Percentiles rank a stretch among this genome's conserved stretches.
phyloP scores from a whole-genome alignment of 2,113 vertebrate genomes.

The Coregonus clupeaformis region DNA sequence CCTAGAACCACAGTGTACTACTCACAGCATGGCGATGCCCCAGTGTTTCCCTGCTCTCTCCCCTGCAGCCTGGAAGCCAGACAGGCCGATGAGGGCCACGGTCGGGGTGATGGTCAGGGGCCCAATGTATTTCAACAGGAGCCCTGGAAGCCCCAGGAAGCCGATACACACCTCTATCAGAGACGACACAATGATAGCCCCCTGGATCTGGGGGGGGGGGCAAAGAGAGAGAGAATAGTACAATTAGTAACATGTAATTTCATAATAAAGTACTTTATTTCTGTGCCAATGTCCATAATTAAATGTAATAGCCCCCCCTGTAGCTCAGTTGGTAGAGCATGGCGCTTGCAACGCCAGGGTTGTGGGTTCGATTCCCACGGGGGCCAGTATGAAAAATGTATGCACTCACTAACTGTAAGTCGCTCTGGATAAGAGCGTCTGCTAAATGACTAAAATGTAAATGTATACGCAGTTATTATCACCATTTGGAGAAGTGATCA shows the following conservation, averaged over 20 bases:
- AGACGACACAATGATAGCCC: slow-evolving; percentile 96
- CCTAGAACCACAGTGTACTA: too few relatives aligned
- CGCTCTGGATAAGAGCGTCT: too few relatives aligned
- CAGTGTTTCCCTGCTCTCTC: slow-evolving; percentile 97
- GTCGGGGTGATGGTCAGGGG: slow-evolving; percentile 98
- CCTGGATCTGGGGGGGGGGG: slow-evolving; percentile 85
- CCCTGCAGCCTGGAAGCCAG: slow-evolving; percentile 95
- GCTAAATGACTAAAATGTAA: too few relatives aligned
- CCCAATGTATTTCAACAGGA: slow-evolving; percentile 90
- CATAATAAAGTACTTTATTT: too few relatives aligned
- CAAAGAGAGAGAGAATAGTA: neutral
- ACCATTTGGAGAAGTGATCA: too few relatives aligned
- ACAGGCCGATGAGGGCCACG: slow-evolving; percentile 93
- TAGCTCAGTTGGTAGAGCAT: too few relatives aligned
- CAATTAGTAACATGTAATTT: neutral
- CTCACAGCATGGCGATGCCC: slow-evolving; percentile 97
- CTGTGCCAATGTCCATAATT: neutral
- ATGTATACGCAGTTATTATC: too few relatives aligned
- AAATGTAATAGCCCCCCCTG: too few relatives aligned
- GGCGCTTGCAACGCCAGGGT: too few relatives aligned
- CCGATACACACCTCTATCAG: slow-evolving; percentile 94
- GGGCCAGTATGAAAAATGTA: too few relatives aligned
- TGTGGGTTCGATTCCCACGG: too few relatives aligned
- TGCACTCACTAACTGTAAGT: too few relatives aligned
- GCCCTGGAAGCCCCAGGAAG: slow-evolving; percentile 88